A percentile compares a stretch with the other conserved stretches of the same genome.
Conservation (phyloP, 2,797 vertebrate genomes). For the Phataginus tetradactyla region DNA sequence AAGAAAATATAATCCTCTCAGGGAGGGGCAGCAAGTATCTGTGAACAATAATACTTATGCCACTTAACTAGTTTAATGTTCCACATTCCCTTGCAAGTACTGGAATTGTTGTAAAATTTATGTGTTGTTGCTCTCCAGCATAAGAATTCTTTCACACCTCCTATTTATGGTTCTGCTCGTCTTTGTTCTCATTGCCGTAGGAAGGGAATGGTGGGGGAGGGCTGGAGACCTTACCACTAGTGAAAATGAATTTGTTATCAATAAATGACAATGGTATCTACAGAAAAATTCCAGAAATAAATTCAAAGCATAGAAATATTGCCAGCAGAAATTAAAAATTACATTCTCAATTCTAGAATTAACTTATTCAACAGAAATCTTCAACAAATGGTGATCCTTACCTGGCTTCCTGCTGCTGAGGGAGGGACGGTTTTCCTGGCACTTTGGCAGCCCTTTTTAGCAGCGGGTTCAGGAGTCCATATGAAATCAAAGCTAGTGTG, state of each 20-base stretch:
- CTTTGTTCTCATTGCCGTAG: not conserved
- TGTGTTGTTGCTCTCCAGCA: not conserved
- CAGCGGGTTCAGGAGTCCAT: constrained; percentile 11
- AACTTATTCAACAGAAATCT: constrained; percentile 23
- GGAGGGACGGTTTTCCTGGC: constrained; percentile 33
- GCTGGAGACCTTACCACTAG: not conserved
- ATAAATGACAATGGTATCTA: not conserved
- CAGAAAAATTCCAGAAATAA: constrained; percentile 30
- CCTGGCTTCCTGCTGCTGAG: not conserved
- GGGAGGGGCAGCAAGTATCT: not conserved
- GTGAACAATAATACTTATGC: not conserved
- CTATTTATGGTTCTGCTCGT: not conserved
- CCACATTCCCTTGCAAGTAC: not conserved
- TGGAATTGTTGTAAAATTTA: not conserved
- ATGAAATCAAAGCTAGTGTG: constrained; percentile 6
- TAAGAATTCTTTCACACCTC: constrained; percentile 18
- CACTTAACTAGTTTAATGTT: not conserved
- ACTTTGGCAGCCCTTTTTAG: not conserved
- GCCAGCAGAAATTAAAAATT: not conserved
- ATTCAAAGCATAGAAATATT: not conserved
- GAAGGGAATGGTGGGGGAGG: not conserved
- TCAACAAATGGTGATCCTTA: not conserved
- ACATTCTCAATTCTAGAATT: not conserved
- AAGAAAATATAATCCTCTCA: not conserved
- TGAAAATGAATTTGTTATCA: not conserved